phyloP scores from a whole-genome alignment of 1,140 invertebrate species.

The Megalonaias nervosa region DNA sequence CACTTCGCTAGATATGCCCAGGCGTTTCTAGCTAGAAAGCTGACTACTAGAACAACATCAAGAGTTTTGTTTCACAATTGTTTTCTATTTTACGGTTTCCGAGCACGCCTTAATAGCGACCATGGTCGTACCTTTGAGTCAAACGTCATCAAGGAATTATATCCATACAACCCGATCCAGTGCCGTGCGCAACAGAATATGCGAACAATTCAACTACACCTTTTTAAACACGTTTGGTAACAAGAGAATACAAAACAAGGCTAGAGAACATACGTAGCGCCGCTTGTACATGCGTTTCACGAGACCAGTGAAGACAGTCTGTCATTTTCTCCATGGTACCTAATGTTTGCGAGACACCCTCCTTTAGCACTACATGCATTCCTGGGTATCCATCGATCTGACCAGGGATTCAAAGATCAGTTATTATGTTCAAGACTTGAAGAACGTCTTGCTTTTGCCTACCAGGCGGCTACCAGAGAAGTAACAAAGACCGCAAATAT shows the following conservation, averaged over 20 bases:
- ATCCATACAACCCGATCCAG: neutral
- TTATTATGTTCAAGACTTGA: slow-evolving; percentile 6
- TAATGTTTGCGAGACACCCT: slow-evolving; percentile 45
- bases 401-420: neutral
- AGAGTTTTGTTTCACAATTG: slow-evolving; percentile 12
- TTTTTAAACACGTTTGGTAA: slow-evolving; percentile 31
- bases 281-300: slow-evolving; percentile 39
- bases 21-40: slow-evolving; percentile 26
- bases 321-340: slow-evolving; percentile 28
- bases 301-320: slow-evolving; percentile 32
- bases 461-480: slow-evolving; percentile 6
- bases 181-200: neutral
- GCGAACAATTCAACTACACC: neutral
- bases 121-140: slow-evolving; percentile 25
- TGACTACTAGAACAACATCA: slow-evolving; percentile 19
- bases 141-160: neutral
- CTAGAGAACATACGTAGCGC: slow-evolving; percentile 25
- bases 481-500: neutral
- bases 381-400: slow-evolving; percentile 12
- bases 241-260: slow-evolving; percentile 27
- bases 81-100: slow-evolving; percentile 14
- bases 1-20: slow-evolving; percentile 24
- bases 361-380: slow-evolving; percentile 22
- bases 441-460: slow-evolving; percentile 2
- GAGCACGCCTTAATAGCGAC: slow-evolving; percentile 2